Base-by-base conservation (phyloP, 2,888 invertebrate species). In the Drosophila mettleri region DNA sequence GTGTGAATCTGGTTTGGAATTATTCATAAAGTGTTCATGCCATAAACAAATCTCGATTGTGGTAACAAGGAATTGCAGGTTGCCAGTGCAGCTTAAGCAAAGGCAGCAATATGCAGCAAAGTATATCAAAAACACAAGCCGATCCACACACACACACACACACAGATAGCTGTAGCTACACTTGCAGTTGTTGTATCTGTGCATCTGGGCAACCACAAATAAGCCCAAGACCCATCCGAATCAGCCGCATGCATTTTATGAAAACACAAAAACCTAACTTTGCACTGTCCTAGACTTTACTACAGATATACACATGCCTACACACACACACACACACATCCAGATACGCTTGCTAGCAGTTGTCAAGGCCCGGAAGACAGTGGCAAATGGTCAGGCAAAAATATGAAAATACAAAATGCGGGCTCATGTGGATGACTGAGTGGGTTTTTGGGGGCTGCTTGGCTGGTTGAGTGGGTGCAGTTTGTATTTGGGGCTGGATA, bases 371-470 rank as follows among this genome's bases (percentile, higher is more conserved):
- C 64, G 43, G 60, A 75, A 73, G 71, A 81, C 71, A 70, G 52
- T 54, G 68, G 69, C 73, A 78, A 80, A 71, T 69, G 79, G 74
- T 74, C 76, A 78, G 70, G 66, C 63, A 62, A 39, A 65, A 65
- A 78, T 78, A 85, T 84, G 85, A 85, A 85, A 85, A 71, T 75
- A 64, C 80, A 46, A 67, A 71, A 71, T 70, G 41, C 59, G 80
- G 74, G 69, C 77, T 74, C 69, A 64, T 70, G 60, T 63, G 73
- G 63, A 60, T 53, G 70, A 45, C 55, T 29, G 54, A 8, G 34
- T 39, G 7, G 27, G 22, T 34, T 14, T 27, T 36, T 24, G 49
- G 29, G 29, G 9, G 14, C 14, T 22, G 41, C 31, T 27, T 27
- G 31, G 34, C 16, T 34, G 39, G 36, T 48, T 41, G 31, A 41